Base-by-base conservation (phyloP, 1,140 invertebrate genomes). In the Platyura marginata region DNA sequence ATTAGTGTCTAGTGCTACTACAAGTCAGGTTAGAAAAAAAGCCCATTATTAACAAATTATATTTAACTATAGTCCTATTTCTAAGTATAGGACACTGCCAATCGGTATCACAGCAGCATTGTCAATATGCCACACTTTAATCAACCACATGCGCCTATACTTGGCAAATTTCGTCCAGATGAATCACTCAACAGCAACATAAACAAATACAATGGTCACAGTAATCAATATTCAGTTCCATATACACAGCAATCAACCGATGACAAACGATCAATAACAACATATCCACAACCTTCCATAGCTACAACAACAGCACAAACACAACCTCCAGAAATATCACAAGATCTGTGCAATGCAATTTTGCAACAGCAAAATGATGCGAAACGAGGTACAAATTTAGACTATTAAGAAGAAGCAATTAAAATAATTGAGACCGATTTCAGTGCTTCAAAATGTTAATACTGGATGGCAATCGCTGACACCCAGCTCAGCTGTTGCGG, bases 401-500 rank as follows among this genome's bases (percentile, higher is more conserved):
- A n/a, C n/a, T n/a, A n/a, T n/a, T n/a, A n/a, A n/a, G n/a, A n/a
- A n/a, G n/a, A n/a, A n/a, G n/a, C n/a, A n/a, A n/a, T n/a, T n/a
- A n/a, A n/a, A n/a, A n/a, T n/a, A 36, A 15, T 42, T n/a, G 20
- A 19, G 4, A 23, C 10, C 22, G 13, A 15, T 42, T 43, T 29
- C 40, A 61, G 58, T 61, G 43, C 52, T 61, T 43, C 58, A 61
- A 45, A 61, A 61, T 55, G 38, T 40, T 21, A 40, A 40, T 23
- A 56, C 58, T 49, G 59, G 58, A 13, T 84, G 81, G 80, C 81
- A 84, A 57, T 78, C 79, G n/a, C 60, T 86, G 34, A 71, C 77
- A 6, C 74, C 77, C 21, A 77, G 78, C 37, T 77, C 79, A 3
- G 77, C 81, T 0, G 80, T 87, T 13, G 81, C 81, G 13, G 81